Evolutionary conservation across 2,888 invertebrate species (phyloP), one percentile per base, ranked within the genome.

Genomic region (Lycophotia porphyrea): DNA sequence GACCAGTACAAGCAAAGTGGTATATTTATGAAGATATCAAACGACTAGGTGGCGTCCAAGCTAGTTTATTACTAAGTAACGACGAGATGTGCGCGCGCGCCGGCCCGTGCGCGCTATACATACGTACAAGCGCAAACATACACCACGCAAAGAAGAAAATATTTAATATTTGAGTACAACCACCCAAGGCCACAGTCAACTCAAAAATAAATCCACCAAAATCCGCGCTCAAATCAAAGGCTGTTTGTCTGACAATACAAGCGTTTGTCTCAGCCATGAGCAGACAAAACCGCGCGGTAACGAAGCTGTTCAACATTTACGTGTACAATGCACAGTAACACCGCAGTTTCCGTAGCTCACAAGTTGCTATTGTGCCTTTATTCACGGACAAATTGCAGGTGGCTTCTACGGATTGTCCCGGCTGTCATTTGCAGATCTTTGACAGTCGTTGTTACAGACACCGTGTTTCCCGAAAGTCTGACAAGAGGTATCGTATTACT

Each of bases 321-420:
- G 34, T 52, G 36, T 60, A 65, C 39, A 55, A 5, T 24, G 49
- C 34, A 39, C 73, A 11, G 49, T 44, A 65, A 47, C 18, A 63
- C 77, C 49, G 67, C 82, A 67, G 72, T 71, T 82, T 81, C 85
- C 85, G 60, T n/a, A 27, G 55, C 73, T 71, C 68, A 63, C 63
- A 84, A 85, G 77, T 79, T 83, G 9, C 79, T 69, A 76, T 85
- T 87, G 77, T 85, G 63, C 11, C 58, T 70, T 76, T 73, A 65
- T 71, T 76, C 65, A 21, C 34, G 24, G 76, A 80, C 84, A 80
- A 87, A 86, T 87, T 81, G 72, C 64, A 55, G 44, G 24, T 27
- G 3, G 27, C 5, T 3, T 39, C 34, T 77, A 60, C 24, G 63
- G 18, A 74, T 21, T 74, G 63, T 49, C 8, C 24, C 3, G 8